Evolutionary conservation across 1,140 invertebrate genomes (phyloP), one percentile per base, ranked within the genome.

Genomic region (Telenomus remus): DNA sequence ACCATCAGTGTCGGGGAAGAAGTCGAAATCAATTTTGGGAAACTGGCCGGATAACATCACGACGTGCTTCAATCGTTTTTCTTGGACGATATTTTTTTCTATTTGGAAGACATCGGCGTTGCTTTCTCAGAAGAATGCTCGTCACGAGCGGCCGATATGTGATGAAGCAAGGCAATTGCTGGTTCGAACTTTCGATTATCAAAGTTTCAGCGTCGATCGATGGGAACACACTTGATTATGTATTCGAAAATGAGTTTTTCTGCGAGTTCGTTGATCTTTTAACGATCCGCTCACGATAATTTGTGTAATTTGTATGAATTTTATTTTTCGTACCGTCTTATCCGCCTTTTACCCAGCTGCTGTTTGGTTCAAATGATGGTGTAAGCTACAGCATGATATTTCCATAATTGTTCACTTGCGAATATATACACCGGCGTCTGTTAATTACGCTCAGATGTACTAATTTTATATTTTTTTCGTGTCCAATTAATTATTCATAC

Each of bases 1-100:
- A 14, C 47, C 49, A 47, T 74, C 44, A 37, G 44, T 14, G 48
- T 84, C 74, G 80, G 80, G 74, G 80, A 82, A 57, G 57, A 51
- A 59, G 54, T 46, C 9, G 72, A 68, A 76, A n/a, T n/a, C n/a
- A n/a, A n/a, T n/a, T n/a, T n/a, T n/a, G n/a, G n/a, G n/a, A n/a
- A n/a, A n/a, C n/a, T 76, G 71, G 72, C 71, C 61, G 76, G 72
- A 69, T 72, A 60, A 42, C 64, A 68, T 63, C 68, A 44, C 63
- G 59, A 72, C 63, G 55, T 63, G 61, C 51, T 11, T 34, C 47
- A 46, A 68, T 68, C 61, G 76, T 63, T 72, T 71, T 78, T 71
- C 19, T 27, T 27, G 1, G 1, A 27, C 19, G 19, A 1, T 61
- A 68, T 65, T 70, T 51, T 53, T 61, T 55, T 51, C 37, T 34